Evolutionary conservation across 2,797 vertebrate species (phyloP).

Genomic region (Psittacula derbiana): DNA sequence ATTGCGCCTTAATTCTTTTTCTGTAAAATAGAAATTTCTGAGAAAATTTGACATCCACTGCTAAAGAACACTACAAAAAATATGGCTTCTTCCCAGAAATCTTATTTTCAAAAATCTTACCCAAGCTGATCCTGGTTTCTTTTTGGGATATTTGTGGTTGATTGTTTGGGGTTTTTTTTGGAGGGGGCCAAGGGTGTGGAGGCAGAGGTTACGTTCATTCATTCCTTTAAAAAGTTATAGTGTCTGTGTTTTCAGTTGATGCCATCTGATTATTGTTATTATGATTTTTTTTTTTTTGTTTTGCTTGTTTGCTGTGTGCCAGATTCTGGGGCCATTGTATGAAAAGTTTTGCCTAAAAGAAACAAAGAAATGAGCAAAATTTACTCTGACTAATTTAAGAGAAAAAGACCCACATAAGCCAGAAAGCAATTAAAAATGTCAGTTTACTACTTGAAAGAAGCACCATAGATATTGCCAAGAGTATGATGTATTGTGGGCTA

Average conservation of each 20-base stretch:
- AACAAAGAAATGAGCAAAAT: neutral
- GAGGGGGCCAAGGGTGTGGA: accelerated
- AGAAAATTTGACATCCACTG: neutral
- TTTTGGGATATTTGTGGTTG: neutral
- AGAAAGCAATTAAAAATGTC: neutral
- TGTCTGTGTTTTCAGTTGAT: neutral
- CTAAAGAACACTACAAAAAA: neutral
- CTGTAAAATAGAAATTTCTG: neutral
- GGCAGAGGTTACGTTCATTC: neutral
- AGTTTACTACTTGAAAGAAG: neutral
- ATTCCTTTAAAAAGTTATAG: neutral
- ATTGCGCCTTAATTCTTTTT: neutral
- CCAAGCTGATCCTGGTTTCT: neutral
- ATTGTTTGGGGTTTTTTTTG: too few relatives aligned
- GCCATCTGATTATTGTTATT: neutral
- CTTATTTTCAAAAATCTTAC: neutral
- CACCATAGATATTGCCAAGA: neutral
- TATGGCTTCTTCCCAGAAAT: accelerated
- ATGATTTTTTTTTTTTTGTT: neutral
- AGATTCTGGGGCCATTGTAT: neutral
- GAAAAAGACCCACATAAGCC: neutral
- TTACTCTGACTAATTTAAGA: neutral
- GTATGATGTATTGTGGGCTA: neutral
- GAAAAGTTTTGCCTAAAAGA: neutral
- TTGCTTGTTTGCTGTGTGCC: accelerated